These are phyloP conservation scores for Drosophila lacertosa DNA, from an alignment of 1,140 invertebrate genomes.

Conservation along the genomic window DNA sequence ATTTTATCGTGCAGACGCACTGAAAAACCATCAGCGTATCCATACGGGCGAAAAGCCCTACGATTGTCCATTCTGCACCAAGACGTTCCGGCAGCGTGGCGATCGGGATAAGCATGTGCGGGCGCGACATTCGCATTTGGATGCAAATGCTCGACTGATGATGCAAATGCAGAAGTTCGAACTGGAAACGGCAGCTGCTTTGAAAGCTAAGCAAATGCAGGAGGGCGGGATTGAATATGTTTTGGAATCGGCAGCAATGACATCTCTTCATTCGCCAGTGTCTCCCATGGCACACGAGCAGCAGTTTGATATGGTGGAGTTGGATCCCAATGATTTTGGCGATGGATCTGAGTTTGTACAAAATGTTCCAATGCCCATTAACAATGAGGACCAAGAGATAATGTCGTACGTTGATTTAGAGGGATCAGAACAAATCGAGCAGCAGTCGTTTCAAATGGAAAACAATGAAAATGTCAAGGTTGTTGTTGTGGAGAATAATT, in stretches of 20 bases:
- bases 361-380: neutral
- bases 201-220: constrained; percentile 39
- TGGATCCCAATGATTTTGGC: constrained; percentile 19
- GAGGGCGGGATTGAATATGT: constrained; percentile 11
- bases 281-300: constrained; percentile 18
- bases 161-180: constrained; percentile 81
- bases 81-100: constrained; percentile 87
- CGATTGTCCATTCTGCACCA: constrained; percentile 88
- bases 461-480: constrained; percentile 48
- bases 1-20: constrained; percentile 86
- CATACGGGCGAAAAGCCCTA: constrained; percentile 90
- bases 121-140: constrained; percentile 85
- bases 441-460: constrained; percentile 15
- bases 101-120: constrained; percentile 87
- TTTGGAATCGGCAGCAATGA: neutral
- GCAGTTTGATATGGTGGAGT: constrained; percentile 21
- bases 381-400: constrained; percentile 19
- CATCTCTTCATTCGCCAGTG: neutral
- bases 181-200: constrained; percentile 67
- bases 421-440: neutral
- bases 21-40: constrained; percentile 87
- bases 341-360: constrained; percentile 22
- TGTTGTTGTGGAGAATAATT: constrained; percentile 62
- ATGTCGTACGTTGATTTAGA: constrained; percentile 31
- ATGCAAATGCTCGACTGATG: constrained; percentile 75